A percentile compares a stretch with the other conserved stretches of the same genome.
Evolutionary conservation across 2,888 invertebrate species (phyloP).

Genomic region (Tipula helvola): DNA sequence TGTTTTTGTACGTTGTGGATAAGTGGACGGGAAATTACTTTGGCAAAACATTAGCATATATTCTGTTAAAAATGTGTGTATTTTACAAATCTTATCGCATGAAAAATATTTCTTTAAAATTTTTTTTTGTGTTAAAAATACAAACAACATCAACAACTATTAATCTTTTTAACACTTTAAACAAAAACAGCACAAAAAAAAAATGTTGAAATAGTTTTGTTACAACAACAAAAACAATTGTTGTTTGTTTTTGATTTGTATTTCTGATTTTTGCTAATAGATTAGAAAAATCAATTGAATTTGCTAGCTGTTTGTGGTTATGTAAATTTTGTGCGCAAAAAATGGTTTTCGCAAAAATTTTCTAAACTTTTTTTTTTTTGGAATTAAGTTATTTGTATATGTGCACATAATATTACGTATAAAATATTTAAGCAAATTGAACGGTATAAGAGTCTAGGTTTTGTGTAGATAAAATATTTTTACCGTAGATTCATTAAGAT

Average conservation of each 20-base stretch:
- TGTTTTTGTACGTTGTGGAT: too few relatives aligned
- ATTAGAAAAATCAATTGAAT: neutral
- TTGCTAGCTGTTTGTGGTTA: neutral
- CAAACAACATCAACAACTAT: neutral
- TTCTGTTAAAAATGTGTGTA: neutral
- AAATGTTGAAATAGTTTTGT: neutral
- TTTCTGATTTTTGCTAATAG: neutral
- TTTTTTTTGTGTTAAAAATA: neutral
- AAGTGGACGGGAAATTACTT: neutral
- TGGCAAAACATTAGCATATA: neutral
- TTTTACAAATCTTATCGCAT: neutral
- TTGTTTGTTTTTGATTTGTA: neutral
- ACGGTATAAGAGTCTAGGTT: neutral
- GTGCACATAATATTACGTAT: too few relatives aligned
- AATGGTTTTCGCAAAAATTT: neutral
- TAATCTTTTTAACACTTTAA: neutral
- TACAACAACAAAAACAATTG: neutral
- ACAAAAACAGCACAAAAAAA: neutral
- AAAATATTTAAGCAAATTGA: too few relatives aligned
- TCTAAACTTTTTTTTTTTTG: too few relatives aligned
- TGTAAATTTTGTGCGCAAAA: neutral
- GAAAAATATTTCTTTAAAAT: neutral
- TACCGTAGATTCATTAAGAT: too few relatives aligned
- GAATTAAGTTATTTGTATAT: too few relatives aligned
- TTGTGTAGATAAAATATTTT: neutral